Base-by-base conservation (phyloP, 1,140 invertebrate species). In the Gonioctena quinquepunctata region DNA sequence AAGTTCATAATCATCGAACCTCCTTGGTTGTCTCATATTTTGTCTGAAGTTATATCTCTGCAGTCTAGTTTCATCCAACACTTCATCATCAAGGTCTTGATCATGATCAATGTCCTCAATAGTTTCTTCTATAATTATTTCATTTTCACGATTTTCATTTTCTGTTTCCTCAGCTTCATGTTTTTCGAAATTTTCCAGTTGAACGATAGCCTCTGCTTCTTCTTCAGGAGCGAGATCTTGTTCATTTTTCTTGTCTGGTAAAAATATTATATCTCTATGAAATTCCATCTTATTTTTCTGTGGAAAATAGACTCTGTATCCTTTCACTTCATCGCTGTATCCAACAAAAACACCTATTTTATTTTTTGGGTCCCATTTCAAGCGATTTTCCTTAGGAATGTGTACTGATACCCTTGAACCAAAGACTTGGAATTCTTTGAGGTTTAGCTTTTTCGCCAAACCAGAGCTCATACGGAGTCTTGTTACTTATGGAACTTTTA, bases 381-480 rank as follows among this genome's bases (percentile, higher is more conserved):
- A 68, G 33, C 82, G 76, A 65, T 72, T 79, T 74, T 80, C 71
- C 33, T 83, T 80, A 19, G 81, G 81, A 60, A 84, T 78, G 66
- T 83, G 81, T 8, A 77, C 77, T 64, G 63, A 80, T 5, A 82
- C 80, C 68, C 75, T 70, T 13, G 60, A 71, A 11, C 81, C 84
- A 76, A 85, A 85, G 4, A 75, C 57, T 74, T 76, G 61, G 3
- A 83, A 64, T 4, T 77, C 50, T 19, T 75, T 42, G 3, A 83
- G 73, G 49, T 81, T 63, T 54, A 72, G 73, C 33, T n/a, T 42
- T 21, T 19, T 73, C 64, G 75, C 56, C n/a, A n/a, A n/a, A 63
- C 79, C 80, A 84, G 26, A 80, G 13, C 68, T 84, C 83, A 79
- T 67, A 83, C 27, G 83, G 82, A 42, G 79, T 77, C 66, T 77